These are phyloP conservation scores for Papilio demoleus DNA, from an alignment of 2,888 invertebrate genomes.

Conservation along the genomic window DNA sequence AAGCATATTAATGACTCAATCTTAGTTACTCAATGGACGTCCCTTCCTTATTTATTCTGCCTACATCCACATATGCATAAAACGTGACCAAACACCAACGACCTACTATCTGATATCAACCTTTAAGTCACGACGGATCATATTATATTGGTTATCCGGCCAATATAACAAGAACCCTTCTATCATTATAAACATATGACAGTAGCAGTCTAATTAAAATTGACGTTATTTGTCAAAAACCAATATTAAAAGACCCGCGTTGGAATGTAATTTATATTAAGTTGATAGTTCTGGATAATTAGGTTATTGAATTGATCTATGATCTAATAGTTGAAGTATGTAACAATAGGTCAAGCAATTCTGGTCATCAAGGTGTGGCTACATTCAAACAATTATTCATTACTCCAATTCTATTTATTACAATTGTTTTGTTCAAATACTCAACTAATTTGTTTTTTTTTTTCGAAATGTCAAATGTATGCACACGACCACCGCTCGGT, in stretches of 20 bases:
- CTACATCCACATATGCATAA: conserved; percentile 34
- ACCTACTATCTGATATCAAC: conserved; percentile 27
- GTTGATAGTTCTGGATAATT: conserved; percentile 13
- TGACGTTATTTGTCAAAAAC: not conserved
- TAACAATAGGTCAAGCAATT: conserved; percentile 42
- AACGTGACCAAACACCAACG: conserved; percentile 35
- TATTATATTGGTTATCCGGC: conserved; percentile 22
- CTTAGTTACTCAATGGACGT: conserved; percentile 42
- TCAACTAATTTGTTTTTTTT: conserved; percentile 8
- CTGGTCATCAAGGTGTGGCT: conserved; percentile 51
- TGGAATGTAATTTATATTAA: not conserved
- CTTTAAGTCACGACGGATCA: conserved; percentile 23
- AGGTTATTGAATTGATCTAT: conserved; percentile 42
- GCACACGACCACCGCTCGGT: too few species aligned
- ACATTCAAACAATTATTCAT: conserved; percentile 44
- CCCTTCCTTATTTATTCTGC: conserved; percentile 39
- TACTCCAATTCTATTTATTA: conserved; percentile 1
- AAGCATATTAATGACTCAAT: conserved; percentile 53
- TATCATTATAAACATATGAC: not conserved
- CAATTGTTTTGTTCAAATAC: conserved; percentile 14
- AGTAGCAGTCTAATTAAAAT: conserved; percentile 1
- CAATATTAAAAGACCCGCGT: not conserved
- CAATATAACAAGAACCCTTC: conserved; percentile 15
- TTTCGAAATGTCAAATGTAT: too few species aligned
- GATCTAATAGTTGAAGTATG: conserved; percentile 29